Conservation (phyloP, 2,888 invertebrate genomes). For the Hetaerina titia region DNA sequence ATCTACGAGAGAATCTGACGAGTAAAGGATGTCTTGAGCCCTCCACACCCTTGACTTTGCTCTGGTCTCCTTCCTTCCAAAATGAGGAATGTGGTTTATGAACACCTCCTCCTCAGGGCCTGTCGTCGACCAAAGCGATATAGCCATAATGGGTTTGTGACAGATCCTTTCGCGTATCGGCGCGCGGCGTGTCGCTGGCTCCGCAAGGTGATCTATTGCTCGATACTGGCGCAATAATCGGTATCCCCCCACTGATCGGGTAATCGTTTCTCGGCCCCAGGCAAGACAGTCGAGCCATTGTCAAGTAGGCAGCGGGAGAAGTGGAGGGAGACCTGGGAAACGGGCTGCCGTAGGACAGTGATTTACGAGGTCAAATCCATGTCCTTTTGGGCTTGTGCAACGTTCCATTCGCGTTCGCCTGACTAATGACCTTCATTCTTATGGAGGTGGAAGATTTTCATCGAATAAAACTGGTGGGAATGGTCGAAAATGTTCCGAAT, state of each 20-base stretch:
- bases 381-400: not conserved
- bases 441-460: not conserved
- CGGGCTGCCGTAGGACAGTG: not conserved
- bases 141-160: not conserved
- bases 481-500: too few relatives aligned
- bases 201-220: not conserved
- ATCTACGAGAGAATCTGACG: too few relatives aligned
- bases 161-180: not conserved
- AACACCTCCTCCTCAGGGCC: not conserved
- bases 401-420: not conserved
- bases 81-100: too few relatives aligned
- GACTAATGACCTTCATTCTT: not conserved
- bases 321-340: not conserved
- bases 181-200: not conserved
- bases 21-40: too few relatives aligned
- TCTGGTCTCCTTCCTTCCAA: too few relatives aligned
- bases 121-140: not conserved
- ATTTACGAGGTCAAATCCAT: not conserved
- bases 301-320: not conserved
- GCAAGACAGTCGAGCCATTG: not conserved
- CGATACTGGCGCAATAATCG: constrained; percentile 1
- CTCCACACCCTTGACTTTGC: too few relatives aligned
- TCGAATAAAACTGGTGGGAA: not conserved
- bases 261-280: not conserved
- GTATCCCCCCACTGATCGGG: not conserved